Conservation (phyloP, 1,140 invertebrate species). For the Atta colombica region DNA sequence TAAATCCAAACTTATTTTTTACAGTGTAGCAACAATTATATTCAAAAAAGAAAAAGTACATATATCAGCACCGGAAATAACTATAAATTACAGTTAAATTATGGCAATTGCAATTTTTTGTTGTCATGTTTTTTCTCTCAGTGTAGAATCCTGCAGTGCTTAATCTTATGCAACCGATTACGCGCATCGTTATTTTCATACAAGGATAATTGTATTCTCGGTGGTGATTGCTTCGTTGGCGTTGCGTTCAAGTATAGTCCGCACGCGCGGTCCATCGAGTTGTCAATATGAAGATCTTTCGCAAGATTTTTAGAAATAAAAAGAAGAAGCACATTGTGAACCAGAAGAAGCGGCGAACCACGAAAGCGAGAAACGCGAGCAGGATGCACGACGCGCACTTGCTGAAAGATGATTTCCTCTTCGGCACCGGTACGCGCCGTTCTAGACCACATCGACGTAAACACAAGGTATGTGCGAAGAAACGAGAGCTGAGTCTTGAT, state of each 20-base stretch:
- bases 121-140: no score
- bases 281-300: conserved; percentile 31
- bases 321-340: conserved; percentile 28
- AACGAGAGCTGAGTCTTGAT: neutral
- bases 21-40: no score
- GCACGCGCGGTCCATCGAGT: neutral
- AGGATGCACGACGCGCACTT: conserved; percentile 21
- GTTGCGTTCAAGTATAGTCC: neutral
- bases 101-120: no score
- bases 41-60: no score
- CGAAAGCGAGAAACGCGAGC: conserved; percentile 11
- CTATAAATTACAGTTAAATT: no score
- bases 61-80: no score
- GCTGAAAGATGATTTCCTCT: conserved; percentile 41
- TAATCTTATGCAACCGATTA: neutral
- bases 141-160: neutral
- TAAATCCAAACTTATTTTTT: no score
- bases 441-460: conserved; percentile 26
- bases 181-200: neutral
- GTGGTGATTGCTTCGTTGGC: neutral
- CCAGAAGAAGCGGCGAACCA: neutral
- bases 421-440: neutral
- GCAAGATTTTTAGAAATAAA: conserved; percentile 9
- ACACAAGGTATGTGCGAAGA: conserved; percentile 37
- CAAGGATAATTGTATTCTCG: neutral